These are phyloP conservation scores for Andrena hattorfiana DNA, from an alignment of 2,888 invertebrate genomes.

Conservation along the genomic window DNA sequence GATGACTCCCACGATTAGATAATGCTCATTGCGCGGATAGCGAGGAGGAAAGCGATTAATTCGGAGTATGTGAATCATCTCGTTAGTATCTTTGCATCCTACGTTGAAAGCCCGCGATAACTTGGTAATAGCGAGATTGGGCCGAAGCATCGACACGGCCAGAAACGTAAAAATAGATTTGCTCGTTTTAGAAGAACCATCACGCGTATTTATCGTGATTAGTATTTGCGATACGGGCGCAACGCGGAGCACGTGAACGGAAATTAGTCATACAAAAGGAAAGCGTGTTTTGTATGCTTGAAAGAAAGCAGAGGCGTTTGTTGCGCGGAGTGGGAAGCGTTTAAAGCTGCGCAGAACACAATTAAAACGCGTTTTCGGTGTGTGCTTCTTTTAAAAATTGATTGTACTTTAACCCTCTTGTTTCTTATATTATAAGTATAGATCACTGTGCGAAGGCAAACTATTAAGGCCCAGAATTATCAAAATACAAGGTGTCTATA, in stretches of 20 bases:
- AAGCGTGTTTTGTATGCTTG: constrained; percentile 27
- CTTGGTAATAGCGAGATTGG: not conserved
- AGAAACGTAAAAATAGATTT: constrained; percentile 19
- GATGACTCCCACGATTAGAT: constrained; percentile 22
- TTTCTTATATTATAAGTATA: too few species aligned
- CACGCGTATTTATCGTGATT: constrained; percentile 9
- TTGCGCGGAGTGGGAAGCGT: not conserved
- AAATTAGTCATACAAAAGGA: constrained; percentile 45
- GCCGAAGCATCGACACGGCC: not conserved
- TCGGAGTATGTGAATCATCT: too few species aligned
- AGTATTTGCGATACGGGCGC: not conserved
- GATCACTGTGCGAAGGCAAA: too few species aligned
- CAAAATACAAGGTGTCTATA: too few species aligned
- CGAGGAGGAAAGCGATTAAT: too few species aligned
- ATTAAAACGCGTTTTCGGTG: too few species aligned
- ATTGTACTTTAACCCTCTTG: too few species aligned
- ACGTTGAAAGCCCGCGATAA: not conserved
- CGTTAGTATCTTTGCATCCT: too few species aligned
- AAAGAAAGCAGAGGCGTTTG: constrained; percentile 57
- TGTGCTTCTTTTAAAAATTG: too few species aligned
- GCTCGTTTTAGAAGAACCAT: not conserved
- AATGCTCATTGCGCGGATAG: too few species aligned
- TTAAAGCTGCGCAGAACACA: not conserved
- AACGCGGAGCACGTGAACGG: constrained; percentile 5
- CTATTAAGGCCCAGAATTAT: too few species aligned